Evolutionary conservation across 2,888 invertebrate genomes (phyloP).

Genomic region (Catocala sponsa): DNA sequence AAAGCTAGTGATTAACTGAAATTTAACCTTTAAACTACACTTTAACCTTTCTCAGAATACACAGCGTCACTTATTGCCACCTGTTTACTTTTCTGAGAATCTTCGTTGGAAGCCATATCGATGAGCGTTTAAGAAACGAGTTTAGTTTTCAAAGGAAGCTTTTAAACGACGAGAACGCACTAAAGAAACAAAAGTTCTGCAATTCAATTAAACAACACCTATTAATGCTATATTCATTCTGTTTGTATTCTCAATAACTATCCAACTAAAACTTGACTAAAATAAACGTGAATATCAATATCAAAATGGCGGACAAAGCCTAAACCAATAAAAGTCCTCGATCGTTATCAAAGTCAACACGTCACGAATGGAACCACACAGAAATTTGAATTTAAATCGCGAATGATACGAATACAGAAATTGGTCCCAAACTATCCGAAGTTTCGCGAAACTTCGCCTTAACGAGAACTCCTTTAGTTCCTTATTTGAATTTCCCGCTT

Average conservation of each 20-base stretch:
- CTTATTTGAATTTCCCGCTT: conserved; percentile 74
- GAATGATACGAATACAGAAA: conserved; percentile 30
- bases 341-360: conserved; percentile 36
- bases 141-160: no score
- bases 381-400: conserved; percentile 37
- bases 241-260: background rate
- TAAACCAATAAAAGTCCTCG: conserved; percentile 26
- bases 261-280: background rate
- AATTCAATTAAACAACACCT: no score
- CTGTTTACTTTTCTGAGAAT: no score
- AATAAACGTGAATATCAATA: conserved; percentile 23
- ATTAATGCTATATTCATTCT: no score
- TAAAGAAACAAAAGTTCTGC: no score
- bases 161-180: no score
- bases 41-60: no score
- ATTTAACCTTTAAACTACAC: no score
- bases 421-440: conserved; percentile 44
- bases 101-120: no score
- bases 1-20: no score
- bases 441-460: conserved; percentile 54
- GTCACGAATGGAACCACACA: conserved; percentile 24
- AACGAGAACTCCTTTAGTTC: conserved; percentile 63
- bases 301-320: conserved; percentile 15
- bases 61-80: no score
- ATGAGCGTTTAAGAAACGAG: no score